Base-by-base conservation (phyloP, 1,140 invertebrate genomes). In the Tetragnatha versicolor region DNA sequence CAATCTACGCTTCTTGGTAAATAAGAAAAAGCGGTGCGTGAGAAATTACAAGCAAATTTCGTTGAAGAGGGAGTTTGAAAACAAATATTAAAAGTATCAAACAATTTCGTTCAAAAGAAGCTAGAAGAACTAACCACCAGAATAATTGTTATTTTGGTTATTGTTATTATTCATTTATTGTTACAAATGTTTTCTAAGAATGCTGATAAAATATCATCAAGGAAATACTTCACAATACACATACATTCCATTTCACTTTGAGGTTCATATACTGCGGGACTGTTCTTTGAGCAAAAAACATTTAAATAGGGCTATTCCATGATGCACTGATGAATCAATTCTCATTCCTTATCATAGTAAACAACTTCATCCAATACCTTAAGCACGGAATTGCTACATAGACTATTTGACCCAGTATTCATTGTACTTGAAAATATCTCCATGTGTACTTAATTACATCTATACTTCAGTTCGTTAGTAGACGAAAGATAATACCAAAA, bases 201-300 rank as follows among this genome's bases (percentile, higher is more conserved):
- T n/a, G n/a, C n/a, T n/a, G n/a, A n/a, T n/a, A n/a, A n/a, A n/a
- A n/a, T n/a, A n/a, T n/a, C n/a, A n/a, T n/a, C n/a, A n/a, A n/a
- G n/a, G n/a, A n/a, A n/a, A n/a, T n/a, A n/a, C n/a, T 58, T 58
- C 55, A 58, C 27, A 58, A 27, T 1, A 3, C 14, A 58, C 27
- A 20, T 42, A 25, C 7, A 4, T 47, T 35, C 35, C n/a, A 27
- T 27, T 45, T 66, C 63, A 66, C 42, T 25, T 66, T 29, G 20
- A 66, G 63, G 42, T 45, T n/a, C 63, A 39, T 29, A 47, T 66
- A 66, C 42, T 25, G 27, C 27, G 25, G 42, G 20, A 69, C 66
- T 53, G 66, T 69, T 69, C 66, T 69, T 69, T 69, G 66, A 69
- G 66, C 66, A 69, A 69, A 33, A 69, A 29, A 69, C 27, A 47